Evolutionary conservation across 2,113 vertebrate genomes (phyloP), one percentile per base, ranked within the genome.

Genomic region (Protobothrops mucrosquamatus): DNA sequence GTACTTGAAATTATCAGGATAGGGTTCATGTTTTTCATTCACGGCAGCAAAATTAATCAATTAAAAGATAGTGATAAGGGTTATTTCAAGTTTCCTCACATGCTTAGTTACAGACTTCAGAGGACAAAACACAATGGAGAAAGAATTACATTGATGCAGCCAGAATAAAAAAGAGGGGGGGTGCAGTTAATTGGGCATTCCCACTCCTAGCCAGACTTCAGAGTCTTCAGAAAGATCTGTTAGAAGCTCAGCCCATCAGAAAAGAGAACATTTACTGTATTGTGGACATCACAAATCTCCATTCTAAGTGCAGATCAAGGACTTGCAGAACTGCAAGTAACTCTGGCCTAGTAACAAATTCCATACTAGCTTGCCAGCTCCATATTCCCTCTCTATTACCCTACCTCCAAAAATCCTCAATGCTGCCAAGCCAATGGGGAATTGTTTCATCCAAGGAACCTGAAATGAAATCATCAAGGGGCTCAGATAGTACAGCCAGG

Each of bases 401-500:
- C 74, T 64, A n/a, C 56, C 59, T 87, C 92, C 81, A 54, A 87
- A 87, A 48, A 14, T 56, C 88, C 0, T 2, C 39, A 56, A 18
- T 10, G 0, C 11, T 0, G 0, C n/a, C 18, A 81, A 1, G 3
- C 92, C 90, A 1, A 4, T 91, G 55, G 90, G 87, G 90, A 92
- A 95, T 55, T 1, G 0, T 18, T 94, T 93, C 91, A 34, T 92
- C 64, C 1, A 0, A 94, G 90, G 88, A 94, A 88, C 39, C 0
- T 4, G 94, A 92, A 95, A 93, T 0, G 0, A 92, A 95, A 94
- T 88, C 15, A 93, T 95, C 23, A 86, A 89, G 90, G 91, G 89
- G 48, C 93, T 96, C 93, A 91, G 94, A 57, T 57, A 69, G 59
- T 91, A 90, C 95, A 94, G 94, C 96, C 95, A 95, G 87, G 48